These are phyloP conservation scores for Ursus arctos DNA, from an alignment of 2,113 vertebrate species.

Conservation along the genomic window DNA sequence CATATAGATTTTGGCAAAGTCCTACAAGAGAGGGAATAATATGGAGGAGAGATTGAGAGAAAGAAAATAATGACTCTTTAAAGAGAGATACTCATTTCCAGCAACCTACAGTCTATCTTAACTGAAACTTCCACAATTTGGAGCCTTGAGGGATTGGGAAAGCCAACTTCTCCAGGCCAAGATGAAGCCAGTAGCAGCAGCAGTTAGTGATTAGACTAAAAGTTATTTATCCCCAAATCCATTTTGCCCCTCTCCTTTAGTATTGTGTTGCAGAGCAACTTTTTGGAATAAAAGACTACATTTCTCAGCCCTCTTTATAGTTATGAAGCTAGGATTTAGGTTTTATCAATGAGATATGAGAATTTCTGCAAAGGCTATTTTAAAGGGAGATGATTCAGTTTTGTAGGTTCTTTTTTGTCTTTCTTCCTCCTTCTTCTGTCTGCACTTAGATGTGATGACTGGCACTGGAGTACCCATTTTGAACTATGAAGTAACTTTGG, in stretches of 20 bases:
- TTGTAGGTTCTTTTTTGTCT: not conserved
- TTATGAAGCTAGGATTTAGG: not conserved
- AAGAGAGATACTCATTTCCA: not conserved
- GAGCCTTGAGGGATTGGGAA: not conserved
- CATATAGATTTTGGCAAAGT: not conserved
- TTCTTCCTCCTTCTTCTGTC: not conserved
- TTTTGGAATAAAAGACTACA: not conserved
- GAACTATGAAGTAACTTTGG: not conserved
- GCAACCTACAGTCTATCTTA: not conserved
- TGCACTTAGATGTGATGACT: not conserved
- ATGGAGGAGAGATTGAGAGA: not conserved
- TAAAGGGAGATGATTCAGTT: not conserved
- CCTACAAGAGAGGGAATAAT: not conserved
- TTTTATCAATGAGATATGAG: not conserved
- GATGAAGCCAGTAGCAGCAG: not conserved
- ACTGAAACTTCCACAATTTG: not conserved
- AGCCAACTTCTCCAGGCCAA: not conserved
- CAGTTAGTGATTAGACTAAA: not conserved
- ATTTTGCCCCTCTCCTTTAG: not conserved
- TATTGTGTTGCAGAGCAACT: not conserved
- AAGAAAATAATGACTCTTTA: not conserved
- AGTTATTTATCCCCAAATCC: not conserved
- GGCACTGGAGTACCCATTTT: not conserved
- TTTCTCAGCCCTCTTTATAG: not conserved
- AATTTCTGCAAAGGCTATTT: not conserved